A percentile compares a stretch with the other conserved stretches of the same genome.
These are phyloP conservation scores for Saccopteryx bilineata DNA, from an alignment of 2,113 vertebrate species.

Conservation along the genomic window DNA sequence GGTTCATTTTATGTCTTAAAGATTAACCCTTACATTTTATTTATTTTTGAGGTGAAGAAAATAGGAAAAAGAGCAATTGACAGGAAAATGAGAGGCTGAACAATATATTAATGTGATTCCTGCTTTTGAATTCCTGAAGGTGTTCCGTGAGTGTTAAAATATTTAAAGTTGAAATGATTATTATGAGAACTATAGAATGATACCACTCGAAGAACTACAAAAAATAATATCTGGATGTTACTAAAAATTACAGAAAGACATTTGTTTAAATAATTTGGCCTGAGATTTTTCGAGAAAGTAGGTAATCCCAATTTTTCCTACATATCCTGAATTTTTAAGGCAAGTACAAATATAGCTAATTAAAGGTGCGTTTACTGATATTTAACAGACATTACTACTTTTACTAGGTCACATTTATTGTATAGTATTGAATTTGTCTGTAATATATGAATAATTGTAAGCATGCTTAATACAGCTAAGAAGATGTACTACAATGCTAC, in stretches of 20 bases:
- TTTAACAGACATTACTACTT: not conserved
- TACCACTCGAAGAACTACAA: not conserved
- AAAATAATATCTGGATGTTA: conserved; percentile 57
- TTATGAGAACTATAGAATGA: not conserved
- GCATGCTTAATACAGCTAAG: not conserved
- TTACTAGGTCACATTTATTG: not conserved
- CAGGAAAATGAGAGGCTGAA: not conserved
- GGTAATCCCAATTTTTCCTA: not conserved
- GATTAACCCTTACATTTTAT: not conserved
- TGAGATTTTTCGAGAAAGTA: not conserved
- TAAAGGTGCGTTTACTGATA: conserved; percentile 32
- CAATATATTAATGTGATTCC: not conserved
- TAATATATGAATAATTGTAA: not conserved
- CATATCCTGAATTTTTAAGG: not conserved
- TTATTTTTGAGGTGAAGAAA: not conserved
- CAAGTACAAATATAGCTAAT: conserved; percentile 40
- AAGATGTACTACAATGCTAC: not conserved
- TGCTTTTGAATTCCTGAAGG: conserved; percentile 40
- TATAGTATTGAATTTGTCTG: not conserved
- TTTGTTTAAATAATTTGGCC: conserved; percentile 48
- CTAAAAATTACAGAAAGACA: conserved; percentile 51
- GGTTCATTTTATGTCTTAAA: not conserved
- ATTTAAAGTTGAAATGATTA: conserved; percentile 51
- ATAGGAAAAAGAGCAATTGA: not conserved
- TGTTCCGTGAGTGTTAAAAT: conserved; percentile 40